Base-by-base conservation (phyloP, 30 jellyfish, hydroid and myxozoan genomes). In the Catostylus mosaicus region DNA sequence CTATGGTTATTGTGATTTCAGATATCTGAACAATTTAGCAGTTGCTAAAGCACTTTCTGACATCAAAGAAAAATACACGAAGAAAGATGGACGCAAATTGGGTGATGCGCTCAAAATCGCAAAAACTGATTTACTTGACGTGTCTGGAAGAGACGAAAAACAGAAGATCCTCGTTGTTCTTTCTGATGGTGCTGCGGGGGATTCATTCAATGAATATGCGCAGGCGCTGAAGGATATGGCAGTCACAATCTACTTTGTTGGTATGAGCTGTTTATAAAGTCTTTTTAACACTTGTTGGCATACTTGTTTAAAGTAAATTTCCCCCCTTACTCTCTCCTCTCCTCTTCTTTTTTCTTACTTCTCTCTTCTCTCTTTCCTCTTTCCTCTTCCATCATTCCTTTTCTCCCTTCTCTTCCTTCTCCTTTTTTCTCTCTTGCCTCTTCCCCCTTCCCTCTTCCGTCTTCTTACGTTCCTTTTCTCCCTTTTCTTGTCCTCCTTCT, bases 111-210 rank as follows among this genome's bases (percentile, higher is more conserved):
- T 77, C 31, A 77, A 61, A 1, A 38, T 61, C 23, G 88, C 79
- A 16, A 77, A 77, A 31, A 60, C 88, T 0, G 88, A 77, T 22
- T 45, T 77, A 16, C 35, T 77, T 45, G 88, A 77, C 32, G 87
- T 75, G 22, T 51, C 88, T 0, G 88, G 88, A 11, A 59, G 88
- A 77, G 88, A 77, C 34, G 88, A 77, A 33, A 77, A 77, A 33
- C 88, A 77, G 8, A 77, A 77, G 78, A 48, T 77, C 31, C 48
- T 77, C 23, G 60, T 77, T 19, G 67, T 77, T 8, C 78, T 77
- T n/a, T 18, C 88, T 32, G 88, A 77, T 77, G 71, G 75, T 36
- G 79, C 88, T 59, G 79, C 88, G 70, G 79, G 71, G 78, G 88
- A 61, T 40, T 32, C 88, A 2, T 77, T 77, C 67, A 61, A 77